These are phyloP conservation scores for Anneissia japonica DNA, from an alignment of 35 echinoderm and acorn worm genomes.

Conservation along the genomic window DNA sequence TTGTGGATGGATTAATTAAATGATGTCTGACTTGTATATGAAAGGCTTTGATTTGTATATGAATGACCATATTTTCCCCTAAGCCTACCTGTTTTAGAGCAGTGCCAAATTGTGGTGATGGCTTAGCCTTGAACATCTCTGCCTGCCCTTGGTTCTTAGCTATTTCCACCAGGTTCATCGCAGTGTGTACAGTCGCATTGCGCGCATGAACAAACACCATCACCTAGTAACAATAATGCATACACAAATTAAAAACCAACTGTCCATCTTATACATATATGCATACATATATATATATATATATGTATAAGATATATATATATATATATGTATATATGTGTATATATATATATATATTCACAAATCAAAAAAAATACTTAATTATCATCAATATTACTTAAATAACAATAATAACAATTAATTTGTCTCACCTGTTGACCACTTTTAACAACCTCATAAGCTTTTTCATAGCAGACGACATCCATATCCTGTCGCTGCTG, in stretches of 20 bases:
- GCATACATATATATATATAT: no score
- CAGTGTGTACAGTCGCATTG: constrained; percentile 85
- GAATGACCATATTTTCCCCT: background rate
- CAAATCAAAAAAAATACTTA: no score
- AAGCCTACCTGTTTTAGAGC: constrained; percentile 73
- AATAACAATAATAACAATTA: background rate
- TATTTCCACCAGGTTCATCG: constrained; percentile 57
- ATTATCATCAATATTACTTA: no score
- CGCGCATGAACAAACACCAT: constrained; percentile 99
- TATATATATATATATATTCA: no score
- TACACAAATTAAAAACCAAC: no score
- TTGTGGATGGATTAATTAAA: no score
- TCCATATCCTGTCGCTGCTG: constrained; percentile 87
- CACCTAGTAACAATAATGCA: constrained; percentile 48
- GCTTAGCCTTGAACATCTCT: constrained; percentile 38
- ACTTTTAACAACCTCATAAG: constrained; percentile 39
- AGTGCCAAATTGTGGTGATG: constrained; percentile 45
- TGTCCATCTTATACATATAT: no score
- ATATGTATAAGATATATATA: no score
- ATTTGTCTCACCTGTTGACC: constrained; percentile 68
- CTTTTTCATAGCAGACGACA: constrained; percentile 96
- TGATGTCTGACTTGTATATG: background rate
- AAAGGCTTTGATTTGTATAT: background rate
- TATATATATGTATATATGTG: no score
- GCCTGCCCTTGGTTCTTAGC: constrained; percentile 67